Base-by-base conservation (phyloP, 2,113 vertebrate species). In the Syngnathus floridae region DNA sequence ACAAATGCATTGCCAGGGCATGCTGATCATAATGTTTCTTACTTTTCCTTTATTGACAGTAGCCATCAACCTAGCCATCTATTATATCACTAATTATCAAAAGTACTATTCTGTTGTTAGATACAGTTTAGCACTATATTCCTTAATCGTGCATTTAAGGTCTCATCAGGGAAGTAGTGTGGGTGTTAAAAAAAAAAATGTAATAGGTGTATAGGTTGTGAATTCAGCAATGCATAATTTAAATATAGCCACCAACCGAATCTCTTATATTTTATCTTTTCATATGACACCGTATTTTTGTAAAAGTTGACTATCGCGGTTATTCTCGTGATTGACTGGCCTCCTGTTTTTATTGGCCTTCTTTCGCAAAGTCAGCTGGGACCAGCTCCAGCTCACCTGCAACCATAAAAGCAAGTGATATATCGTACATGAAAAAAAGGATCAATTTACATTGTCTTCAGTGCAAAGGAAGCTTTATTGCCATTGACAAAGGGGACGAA, bases 381-480 rank as follows among this genome's bases (percentile, higher is more conserved):
- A 55, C 31, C 26, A 22, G 13, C 13, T 56, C 54, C 11, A 17
- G 6, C 10, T 56, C 26, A 5, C 11, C 10, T 35, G 11, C 22
- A 56, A 16, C 14, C 26, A 35, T 16, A 13, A 16, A 31, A 13
- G 13, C 54, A 56, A 35, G 14, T 56, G 21, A 31, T 26, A 26
- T 26, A 26, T 26, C 2, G 26, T 26, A 26, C 51, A 3, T 35
- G 2, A 56, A 7, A 56, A 35, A 22, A 54, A 12, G 4, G 22
- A 54, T 22, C 21, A 5, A 55, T 55, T 26, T 56, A 7, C 16
- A 2, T 17, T 35, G 4, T 43, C n/a, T 60, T 11, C 10, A 9
- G 87, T 90, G 86, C 86, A 88, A 89, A 88, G 73, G 71, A 89
- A 91, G 82, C 88, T 90, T 91, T 91, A 91, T 91, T 91, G 88